These are phyloP conservation scores for Ataeniobius toweri DNA, from an alignment of 2,797 vertebrate species.

Conservation along the genomic window DNA sequence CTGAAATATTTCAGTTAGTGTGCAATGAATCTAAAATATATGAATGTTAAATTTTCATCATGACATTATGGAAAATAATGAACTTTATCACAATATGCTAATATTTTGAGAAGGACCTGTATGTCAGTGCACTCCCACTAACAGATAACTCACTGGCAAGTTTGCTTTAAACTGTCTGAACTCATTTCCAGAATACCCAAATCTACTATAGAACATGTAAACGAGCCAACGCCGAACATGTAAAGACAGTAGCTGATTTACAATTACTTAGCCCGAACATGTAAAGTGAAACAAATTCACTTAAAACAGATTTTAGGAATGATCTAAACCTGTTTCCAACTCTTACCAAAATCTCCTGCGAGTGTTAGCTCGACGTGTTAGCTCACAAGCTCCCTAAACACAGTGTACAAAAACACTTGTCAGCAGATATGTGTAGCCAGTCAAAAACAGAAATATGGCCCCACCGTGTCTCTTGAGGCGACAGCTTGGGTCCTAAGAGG, in stretches of 20 bases:
- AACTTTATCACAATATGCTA: too few species aligned
- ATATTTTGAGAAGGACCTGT: too few species aligned
- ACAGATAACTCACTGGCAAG: background rate
- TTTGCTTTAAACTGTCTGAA: background rate
- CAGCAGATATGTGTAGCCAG: background rate
- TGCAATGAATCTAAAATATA: too few species aligned
- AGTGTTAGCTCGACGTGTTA: constrained; percentile 34
- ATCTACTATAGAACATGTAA: background rate
- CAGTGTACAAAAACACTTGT: background rate
- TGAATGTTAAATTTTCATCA: too few species aligned
- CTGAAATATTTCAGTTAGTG: too few species aligned
- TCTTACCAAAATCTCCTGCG: background rate
- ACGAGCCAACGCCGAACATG: background rate
- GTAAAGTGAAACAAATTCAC: background rate
- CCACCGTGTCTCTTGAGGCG: background rate
- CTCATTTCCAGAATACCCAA: background rate
- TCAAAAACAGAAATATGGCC: background rate
- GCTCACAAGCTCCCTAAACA: constrained; percentile 16
- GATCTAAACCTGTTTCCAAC: constrained; percentile 20
- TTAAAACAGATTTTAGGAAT: background rate
- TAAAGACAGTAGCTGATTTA: background rate
- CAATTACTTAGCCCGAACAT: too few species aligned
- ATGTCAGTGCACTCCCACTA: background rate
- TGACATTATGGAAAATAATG: too few species aligned
- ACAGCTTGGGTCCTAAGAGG: constrained; percentile 11